A percentile compares a stretch with the other conserved stretches of the same genome.
phyloP scores from a whole-genome alignment of 2,113 vertebrate species.

The Seriola dumerili region DNA sequence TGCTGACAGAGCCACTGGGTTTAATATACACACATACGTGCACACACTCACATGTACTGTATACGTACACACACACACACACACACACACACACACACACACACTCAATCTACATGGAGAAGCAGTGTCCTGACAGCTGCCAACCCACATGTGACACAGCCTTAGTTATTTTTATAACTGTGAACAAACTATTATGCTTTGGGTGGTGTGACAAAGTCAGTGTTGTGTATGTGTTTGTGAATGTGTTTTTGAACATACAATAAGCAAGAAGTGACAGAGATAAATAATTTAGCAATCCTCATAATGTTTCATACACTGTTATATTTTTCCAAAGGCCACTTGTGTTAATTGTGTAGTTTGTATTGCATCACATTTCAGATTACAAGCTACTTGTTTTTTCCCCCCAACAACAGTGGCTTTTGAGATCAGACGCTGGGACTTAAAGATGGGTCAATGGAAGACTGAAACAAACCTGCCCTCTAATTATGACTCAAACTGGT shows the following conservation, averaged over 20 bases:
- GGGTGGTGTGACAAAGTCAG: constrained; percentile 1
- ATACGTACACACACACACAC: background rate
- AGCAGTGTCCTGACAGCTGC: constrained; percentile 60
- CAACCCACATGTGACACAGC: constrained; percentile 41
- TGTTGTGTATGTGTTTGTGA: background rate
- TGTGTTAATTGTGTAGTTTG: background rate
- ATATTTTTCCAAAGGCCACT: background rate
- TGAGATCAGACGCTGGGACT: background rate
- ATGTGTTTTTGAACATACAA: background rate
- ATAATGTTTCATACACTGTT: background rate
- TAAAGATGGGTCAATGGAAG: constrained; percentile 8
- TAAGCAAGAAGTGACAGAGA: background rate
- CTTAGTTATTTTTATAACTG: constrained; percentile 38
- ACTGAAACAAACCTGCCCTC: background rate
- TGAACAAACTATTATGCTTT: constrained; percentile 39
- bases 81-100: background rate
- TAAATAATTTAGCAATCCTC: background rate
- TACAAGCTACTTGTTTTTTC: background rate
- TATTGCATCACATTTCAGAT: background rate
- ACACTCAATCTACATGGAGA: constrained; percentile 27
- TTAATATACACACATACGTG: constrained; percentile 27
- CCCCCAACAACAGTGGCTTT: background rate
- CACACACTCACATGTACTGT: background rate
- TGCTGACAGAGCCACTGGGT: constrained; percentile 53
- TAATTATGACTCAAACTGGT: constrained; percentile 9